Base-by-base conservation (phyloP, 1,140 invertebrate species). In the Bombus fervidus region DNA sequence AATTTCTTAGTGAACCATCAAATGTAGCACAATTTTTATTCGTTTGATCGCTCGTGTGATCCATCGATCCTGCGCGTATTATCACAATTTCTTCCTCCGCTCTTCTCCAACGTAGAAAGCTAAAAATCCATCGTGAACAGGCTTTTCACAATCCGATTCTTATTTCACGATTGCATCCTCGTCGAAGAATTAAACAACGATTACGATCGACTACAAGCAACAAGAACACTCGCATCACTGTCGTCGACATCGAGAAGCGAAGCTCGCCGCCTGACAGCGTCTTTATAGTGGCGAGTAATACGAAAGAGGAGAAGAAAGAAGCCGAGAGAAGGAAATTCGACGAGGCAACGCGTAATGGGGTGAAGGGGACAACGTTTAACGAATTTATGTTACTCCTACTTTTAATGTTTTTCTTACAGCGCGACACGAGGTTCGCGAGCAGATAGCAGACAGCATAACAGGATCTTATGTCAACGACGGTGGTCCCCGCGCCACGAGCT, bases 401-500 rank as follows among this genome's bases (percentile, higher is more conserved):
- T 92, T 92, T 91, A 90, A 89, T 92, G 87, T 91, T 91, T 90
- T 92, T 78, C 75, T 92, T 92, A 91, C 90, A 86, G 86, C 89
- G 85, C 81, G 87, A 91, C 87, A 89, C 86, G 80, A 88, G 84
- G 81, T 88, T 83, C 79, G 91, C 82, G 87, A 84, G 79, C 87
- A 92, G 92, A 92, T 92, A 92, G 90, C 90, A 89, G 89, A 90
- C 91, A 88, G 89, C 89, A 92, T 92, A 93, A 93, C 91, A 92
- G 92, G 92, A 93, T 93, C 92, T 91, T 91, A 91, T 92, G 92
- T 93, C 92, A 92, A 92, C 88, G 90, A 89, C 86, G 92, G 92
- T 93, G 92, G 92, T 93, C 92, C 86, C 89, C 86, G 87, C 81
- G 89, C 89, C 91, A 90, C 91, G 90, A 91, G 90, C 84, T 89